Conservation (phyloP, 92 coral and sea anemone species). For the Anthopleura xanthogrammica region DNA sequence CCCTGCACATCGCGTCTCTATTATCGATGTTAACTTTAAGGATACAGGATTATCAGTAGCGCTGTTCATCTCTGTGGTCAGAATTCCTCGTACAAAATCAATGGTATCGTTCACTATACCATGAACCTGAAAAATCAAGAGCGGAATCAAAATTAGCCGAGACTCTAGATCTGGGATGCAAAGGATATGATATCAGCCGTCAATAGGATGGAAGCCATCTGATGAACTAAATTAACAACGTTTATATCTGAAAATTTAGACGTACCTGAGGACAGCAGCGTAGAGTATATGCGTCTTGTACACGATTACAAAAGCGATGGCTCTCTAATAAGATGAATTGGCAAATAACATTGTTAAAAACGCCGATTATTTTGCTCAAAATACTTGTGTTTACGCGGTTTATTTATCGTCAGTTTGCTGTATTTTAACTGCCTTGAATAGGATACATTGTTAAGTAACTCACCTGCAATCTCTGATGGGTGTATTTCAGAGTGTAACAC, state of each 20-base stretch:
- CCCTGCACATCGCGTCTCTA: background rate
- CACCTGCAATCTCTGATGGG: conserved; percentile 92
- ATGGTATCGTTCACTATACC: conserved; percentile 91
- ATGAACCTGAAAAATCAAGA: conserved; percentile 64
- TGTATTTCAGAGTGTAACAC: conserved; percentile 69
- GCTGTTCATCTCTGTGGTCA: conserved; percentile 97
- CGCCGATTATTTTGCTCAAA: background rate
- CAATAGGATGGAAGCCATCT: too few species aligned
- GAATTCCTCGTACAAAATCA: conserved; percentile 84
- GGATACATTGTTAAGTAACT: background rate
- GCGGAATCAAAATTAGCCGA: background rate
- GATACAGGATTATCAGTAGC: conserved; percentile 99
- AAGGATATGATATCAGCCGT: too few species aligned
- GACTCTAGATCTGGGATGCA: background rate
- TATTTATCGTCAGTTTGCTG: background rate
- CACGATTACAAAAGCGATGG: conserved; percentile 84
- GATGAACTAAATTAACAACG: too few species aligned
- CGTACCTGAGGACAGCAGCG: conserved; percentile 97
- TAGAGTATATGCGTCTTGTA: conserved; percentile 93
- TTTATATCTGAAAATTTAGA: too few species aligned
- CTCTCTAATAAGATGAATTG: conserved; percentile 51
- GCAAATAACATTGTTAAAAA: too few species aligned
- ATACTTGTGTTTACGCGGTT: background rate
- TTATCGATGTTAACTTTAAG: conserved; percentile 1
- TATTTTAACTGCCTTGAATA: background rate